Evolutionary conservation across 2,797 vertebrate species (phyloP), one percentile per base, ranked within the genome.

Genomic region (Smutsia temminckii): DNA sequence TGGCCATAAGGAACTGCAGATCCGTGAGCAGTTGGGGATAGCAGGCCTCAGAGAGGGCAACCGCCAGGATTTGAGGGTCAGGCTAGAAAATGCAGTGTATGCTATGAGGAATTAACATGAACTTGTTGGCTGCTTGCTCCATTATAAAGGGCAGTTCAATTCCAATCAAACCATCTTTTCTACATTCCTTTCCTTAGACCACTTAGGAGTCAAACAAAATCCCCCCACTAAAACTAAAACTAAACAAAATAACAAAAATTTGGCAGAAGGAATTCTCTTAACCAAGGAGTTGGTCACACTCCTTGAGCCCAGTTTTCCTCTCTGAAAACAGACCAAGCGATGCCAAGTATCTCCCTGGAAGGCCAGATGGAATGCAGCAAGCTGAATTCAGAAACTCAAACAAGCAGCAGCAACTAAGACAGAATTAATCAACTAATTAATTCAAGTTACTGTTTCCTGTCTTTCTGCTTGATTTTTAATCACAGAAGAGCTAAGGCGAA

Each of bases 301-400:
- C 66, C 18, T 93, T 86, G 61, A 91, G 18, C 13, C 21, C 29
- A 13, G 53, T 32, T 77, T 77, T 81, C 49, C 49, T 66, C 74
- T 72, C 57, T 89, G 77, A 93, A 92, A 93, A 80, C 40, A 74
- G 42, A 95, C 42, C 63, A 85, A 51, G 27, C 29, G 93, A 79
- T 40, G 16, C 6, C 77, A 85, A 91, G 16, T 11, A 40, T 78
- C 57, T 95, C 69, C 59, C 79, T 74, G 64, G 57, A 46, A 93
- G 51, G 69, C 11, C 42, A 8, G 21, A 69, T 63, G 59, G 86
- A 89, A 91, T 74, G 53, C 29, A 55, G 25, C 71, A 91, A 71
- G 32, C 79, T 95, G 85, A 75, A 86, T 77, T 83, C 61, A 95
- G 46, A 94, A 75, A 55, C 23, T 49, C 53, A 89, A 21, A 71